These are phyloP conservation scores for Indicator indicator DNA, from an alignment of 2,113 vertebrate genomes.

Conservation along the genomic window DNA sequence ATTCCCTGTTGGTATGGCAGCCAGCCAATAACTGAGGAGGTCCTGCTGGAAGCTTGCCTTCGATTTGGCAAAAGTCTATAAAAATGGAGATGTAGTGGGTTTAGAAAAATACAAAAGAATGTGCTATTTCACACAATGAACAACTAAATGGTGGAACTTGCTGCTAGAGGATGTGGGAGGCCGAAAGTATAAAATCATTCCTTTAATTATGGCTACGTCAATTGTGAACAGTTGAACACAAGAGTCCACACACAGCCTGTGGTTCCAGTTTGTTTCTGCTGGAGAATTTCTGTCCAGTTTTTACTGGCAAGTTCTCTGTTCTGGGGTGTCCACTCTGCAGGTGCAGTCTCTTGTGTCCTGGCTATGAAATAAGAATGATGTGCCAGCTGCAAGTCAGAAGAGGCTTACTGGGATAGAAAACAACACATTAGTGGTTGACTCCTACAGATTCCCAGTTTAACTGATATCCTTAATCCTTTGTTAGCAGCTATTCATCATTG, in stretches of 20 bases:
- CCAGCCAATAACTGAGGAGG: conserved; percentile 55
- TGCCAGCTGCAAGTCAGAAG: not conserved
- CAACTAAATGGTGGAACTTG: not conserved
- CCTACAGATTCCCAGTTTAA: not conserved
- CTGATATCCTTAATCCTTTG: not conserved
- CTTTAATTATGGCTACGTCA: not conserved
- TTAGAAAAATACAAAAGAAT: conserved; percentile 34
- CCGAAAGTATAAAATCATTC: conserved; percentile 7
- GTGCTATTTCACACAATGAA: conserved; percentile 14
- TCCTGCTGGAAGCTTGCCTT: conserved; percentile 40
- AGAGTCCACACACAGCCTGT: not conserved
- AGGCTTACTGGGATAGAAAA: not conserved
- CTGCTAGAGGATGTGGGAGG: conserved; percentile 32
- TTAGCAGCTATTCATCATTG: not conserved
- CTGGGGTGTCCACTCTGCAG: not conserved
- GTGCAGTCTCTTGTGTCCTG: not conserved
- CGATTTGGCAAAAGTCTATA: conserved; percentile 26
- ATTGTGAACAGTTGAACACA: not conserved
- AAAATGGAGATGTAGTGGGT: conserved; percentile 41
- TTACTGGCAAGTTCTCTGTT: not conserved
- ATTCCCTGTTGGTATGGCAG: not conserved
- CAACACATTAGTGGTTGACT: not conserved
- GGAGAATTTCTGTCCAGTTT: not conserved
- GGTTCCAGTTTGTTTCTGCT: not conserved
- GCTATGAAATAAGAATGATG: not conserved